Conservation (phyloP, 2,113 vertebrate species). For the Albula goreensis region DNA sequence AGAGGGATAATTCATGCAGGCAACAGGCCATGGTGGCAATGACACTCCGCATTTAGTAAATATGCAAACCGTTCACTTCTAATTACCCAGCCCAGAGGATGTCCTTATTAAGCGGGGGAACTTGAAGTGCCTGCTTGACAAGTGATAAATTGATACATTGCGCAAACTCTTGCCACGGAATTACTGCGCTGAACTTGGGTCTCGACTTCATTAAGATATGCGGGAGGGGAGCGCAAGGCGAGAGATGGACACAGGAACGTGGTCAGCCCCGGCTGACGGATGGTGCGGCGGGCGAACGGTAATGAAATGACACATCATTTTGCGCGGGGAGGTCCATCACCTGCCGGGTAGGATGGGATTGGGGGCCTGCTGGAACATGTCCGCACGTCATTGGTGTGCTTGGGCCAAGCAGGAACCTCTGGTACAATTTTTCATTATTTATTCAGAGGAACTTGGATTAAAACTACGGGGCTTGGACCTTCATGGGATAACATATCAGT, state of each 20-base stretch:
- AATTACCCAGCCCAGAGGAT: constrained; percentile 96
- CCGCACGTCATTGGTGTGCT: constrained; percentile 56
- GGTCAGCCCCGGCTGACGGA: constrained; percentile 72
- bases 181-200: constrained; percentile 85
- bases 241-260: constrained; percentile 86
- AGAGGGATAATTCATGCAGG: constrained; percentile 99
- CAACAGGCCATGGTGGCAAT: constrained; percentile 95
- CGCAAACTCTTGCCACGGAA: constrained; percentile 93
- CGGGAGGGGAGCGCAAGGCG: constrained; percentile 83
- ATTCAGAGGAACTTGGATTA: constrained; percentile 62
- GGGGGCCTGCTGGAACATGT: constrained; percentile 30
- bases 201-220: constrained; percentile 98
- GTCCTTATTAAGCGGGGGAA: constrained; percentile 98
- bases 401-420: constrained; percentile 65
- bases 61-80: constrained; percentile 98
- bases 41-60: constrained; percentile 97
- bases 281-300: constrained; percentile 37
- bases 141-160: constrained; percentile 98
- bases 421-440: constrained; percentile 67
- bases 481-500: constrained; percentile 60
- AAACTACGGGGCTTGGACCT: constrained; percentile 53
- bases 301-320: constrained; percentile 68
- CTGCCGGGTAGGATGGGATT: constrained; percentile 3
- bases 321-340: constrained; percentile 47
- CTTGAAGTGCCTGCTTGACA: constrained; percentile 98